Base-by-base conservation (phyloP, 2,797 vertebrate species). In the Crocodylus rhombifer region DNA sequence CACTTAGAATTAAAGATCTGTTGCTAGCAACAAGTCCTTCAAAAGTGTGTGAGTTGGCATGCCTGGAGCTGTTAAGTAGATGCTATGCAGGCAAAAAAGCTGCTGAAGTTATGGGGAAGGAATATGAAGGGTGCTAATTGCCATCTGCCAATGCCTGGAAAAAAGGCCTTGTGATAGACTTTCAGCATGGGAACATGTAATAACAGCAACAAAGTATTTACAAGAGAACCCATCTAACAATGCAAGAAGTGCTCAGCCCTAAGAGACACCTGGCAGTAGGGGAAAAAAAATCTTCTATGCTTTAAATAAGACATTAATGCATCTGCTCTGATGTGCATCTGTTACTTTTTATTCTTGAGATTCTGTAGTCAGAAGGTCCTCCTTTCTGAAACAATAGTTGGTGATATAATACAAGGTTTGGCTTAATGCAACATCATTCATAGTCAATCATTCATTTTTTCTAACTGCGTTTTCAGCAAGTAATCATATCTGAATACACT, bases 11-110 rank as follows among this genome's bases (percentile, higher is more conserved):
- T 93, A 96, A 93, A 93, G 96, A 97, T 96, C 91, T 88, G 88
- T 95, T 97, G 93, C 95, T 92, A 97, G 96, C 97, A 98, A 97
- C 97, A 97, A 97, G 97, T 97, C 90, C 92, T 96, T 96, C 92
- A 84, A 83, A 95, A 88, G 93, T 67, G 56, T 97, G 97, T 95
- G 94, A 97, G 92, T 96, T 97, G 96, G 96, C 97, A 97, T 96
- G 91, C 93, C 95, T 97, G 36, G 57, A 97, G 93, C 94, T 97
- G 95, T 95, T 97, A 98, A 97, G 91, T 97, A 97, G 94, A 97
- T 90, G 90, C 86, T 42, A 88, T 60, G 88, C 95, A 96, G 96
- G 94, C 94, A 97, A 95, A 97, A 94, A 87, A 95, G 91, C 80
- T 91, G 95, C 95, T 96, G 94, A 95, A 96, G 95, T 94, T 97